Conservation (phyloP, 2,113 vertebrate species). For the Leptosomus discolor region DNA sequence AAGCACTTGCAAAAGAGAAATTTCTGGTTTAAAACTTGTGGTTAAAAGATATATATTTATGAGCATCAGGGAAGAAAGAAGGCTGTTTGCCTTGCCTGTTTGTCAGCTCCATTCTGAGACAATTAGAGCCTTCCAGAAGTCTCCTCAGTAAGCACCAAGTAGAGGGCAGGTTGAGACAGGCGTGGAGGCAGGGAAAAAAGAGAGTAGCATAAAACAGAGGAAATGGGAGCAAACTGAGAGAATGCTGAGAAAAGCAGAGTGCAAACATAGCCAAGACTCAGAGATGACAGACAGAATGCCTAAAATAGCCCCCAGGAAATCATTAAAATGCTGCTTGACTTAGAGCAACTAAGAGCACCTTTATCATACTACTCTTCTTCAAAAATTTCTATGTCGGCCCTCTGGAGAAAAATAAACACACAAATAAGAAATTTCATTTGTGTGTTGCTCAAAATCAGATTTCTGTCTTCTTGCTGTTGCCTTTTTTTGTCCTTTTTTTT, state of each 20-base stretch:
- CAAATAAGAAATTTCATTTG: background rate
- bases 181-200: rapidly evolving
- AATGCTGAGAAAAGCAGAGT: background rate
- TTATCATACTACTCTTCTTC: background rate
- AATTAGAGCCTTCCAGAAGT: background rate
- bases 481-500: background rate
- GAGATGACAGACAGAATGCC: background rate
- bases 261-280: background rate
- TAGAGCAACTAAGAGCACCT: background rate
- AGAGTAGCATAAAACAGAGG: background rate
- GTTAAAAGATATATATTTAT: background rate
- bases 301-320: background rate
- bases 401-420: background rate
- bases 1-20: background rate
- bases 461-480: background rate
- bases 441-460: background rate
- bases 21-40: background rate
- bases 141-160: background rate
- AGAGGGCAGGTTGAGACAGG: background rate
- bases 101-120: background rate
- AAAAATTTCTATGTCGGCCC: background rate
- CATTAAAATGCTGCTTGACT: background rate
- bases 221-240: background rate
- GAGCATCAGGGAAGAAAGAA: background rate
- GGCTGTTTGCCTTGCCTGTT: background rate